Evolutionary conservation across 2,888 invertebrate species (phyloP), one percentile per base, ranked within the genome.

Genomic region (Melinopterus prodromus): DNA sequence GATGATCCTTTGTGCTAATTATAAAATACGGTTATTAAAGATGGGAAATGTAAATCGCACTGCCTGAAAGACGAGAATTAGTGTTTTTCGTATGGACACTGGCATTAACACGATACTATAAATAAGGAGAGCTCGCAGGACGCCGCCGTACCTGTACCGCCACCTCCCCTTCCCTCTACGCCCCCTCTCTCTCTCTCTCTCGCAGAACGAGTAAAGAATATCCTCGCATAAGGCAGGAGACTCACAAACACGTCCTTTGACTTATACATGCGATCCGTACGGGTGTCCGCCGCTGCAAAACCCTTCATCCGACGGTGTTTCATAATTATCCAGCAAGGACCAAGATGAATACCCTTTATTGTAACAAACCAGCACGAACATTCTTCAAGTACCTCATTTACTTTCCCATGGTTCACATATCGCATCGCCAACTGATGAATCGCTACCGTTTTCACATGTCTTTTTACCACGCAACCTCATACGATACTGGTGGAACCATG

Each of bases 91-190:
- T 83, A 83, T 82, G 81, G 78, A 80, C 79, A 82, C 80, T 77
- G 84, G 83, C 84, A 82, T 81, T 83, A 84, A 84, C 83, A 83
- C 81, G 82, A 80, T 80, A 81, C 82, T 76, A 84, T 84, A 84
- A 84, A 84, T 84, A 83, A 83, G 82, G 79, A 79, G 78, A 80
- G 80, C 81, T 82, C 83, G 79, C 82, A 79, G 81, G 81, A 79
- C 79, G 81, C 80, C 81, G 76, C 78, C 76, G 74, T 75, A 76
- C 76, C 70, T 36, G 77, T 53, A 71, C 77, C 35, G 77, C 53
- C 53, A 12, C 53, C 53, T 26, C 53, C 53, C 53, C 53, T 53
- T 0, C 9, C 53, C 53, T 53, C 53, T 12, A 9, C 53, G 53
- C 53, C 53, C 9, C 53, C 53, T 26, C 53, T 53, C 53, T 26